These are phyloP conservation scores for Synergus laeviventris DNA, from an alignment of 2,888 invertebrate genomes.

Conservation along the genomic window DNA sequence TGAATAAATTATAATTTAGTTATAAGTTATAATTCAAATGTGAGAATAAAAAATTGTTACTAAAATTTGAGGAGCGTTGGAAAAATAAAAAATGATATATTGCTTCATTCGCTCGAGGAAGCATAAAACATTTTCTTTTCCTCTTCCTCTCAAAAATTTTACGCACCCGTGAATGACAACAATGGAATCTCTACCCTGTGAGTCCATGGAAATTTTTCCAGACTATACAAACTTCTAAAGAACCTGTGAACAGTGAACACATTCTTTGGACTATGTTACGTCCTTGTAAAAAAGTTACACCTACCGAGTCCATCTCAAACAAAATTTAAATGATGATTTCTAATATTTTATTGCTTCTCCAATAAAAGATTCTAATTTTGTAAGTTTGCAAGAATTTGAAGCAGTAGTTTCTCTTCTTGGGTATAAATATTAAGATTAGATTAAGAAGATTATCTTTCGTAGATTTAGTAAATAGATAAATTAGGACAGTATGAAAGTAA, in stretches of 20 bases:
- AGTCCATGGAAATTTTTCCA: background rate
- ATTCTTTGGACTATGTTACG: background rate
- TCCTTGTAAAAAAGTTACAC: slow-evolving; percentile 1
- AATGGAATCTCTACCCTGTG: background rate
- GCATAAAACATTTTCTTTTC: background rate
- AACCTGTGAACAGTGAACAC: background rate
- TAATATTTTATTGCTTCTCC: background rate
- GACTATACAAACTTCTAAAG: background rate
- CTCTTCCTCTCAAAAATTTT: background rate
- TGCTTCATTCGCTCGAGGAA: background rate
- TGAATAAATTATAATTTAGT: too few species aligned
- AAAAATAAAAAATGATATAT: background rate
- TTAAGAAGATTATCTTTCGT: too few species aligned
- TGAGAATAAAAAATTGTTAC: background rate
- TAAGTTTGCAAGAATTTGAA: background rate
- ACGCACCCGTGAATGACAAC: background rate
- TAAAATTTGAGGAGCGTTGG: background rate
- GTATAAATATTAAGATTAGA: too few species aligned
- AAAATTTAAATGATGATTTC: background rate
- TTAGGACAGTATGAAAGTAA: background rate
- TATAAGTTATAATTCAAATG: too few species aligned
- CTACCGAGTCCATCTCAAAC: background rate
- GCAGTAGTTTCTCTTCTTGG: too few species aligned
- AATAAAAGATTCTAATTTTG: background rate
- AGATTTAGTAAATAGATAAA: background rate